Conservation (phyloP, 2,888 invertebrate genomes). For the Notodonta ziczac region DNA sequence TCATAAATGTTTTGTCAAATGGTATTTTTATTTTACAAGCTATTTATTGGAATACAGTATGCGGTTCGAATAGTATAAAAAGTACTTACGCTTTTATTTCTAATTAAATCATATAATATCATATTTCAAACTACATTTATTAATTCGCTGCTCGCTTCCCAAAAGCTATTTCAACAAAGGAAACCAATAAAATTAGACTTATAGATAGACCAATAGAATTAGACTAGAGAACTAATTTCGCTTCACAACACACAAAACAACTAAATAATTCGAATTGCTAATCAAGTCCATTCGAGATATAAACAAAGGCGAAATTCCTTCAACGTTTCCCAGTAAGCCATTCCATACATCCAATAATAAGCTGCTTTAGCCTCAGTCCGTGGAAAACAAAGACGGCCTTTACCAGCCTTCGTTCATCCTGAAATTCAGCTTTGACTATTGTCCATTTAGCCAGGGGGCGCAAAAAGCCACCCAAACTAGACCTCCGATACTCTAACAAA, state of each 20-base stretch:
- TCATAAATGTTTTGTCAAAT: too few relatives aligned
- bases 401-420: slow-evolving; percentile 58
- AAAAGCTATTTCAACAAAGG: background rate
- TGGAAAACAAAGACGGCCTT: slow-evolving; percentile 63
- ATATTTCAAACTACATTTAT: too few relatives aligned
- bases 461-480: slow-evolving; percentile 38
- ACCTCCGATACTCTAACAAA: slow-evolving; percentile 36
- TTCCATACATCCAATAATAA: slow-evolving; percentile 45
- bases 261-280: slow-evolving; percentile 29
- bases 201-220: background rate
- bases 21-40: too few relatives aligned
- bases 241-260: slow-evolving; percentile 19
- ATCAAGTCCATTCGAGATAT: slow-evolving; percentile 38
- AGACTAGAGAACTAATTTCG: slow-evolving; percentile 25
- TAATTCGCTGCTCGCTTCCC: background rate
- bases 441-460: slow-evolving; percentile 61
- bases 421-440: slow-evolving; percentile 62
- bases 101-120: too few relatives aligned
- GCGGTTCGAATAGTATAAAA: too few relatives aligned
- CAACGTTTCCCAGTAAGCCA: slow-evolving; percentile 43
- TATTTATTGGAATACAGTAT: too few relatives aligned
- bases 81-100: too few relatives aligned
- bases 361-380: slow-evolving; percentile 46
- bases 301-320: slow-evolving; percentile 50
- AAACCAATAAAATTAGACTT: background rate